phyloP scores from a whole-genome alignment of 2,797 vertebrate species.

The Ptychobarbus kaznakovi region DNA sequence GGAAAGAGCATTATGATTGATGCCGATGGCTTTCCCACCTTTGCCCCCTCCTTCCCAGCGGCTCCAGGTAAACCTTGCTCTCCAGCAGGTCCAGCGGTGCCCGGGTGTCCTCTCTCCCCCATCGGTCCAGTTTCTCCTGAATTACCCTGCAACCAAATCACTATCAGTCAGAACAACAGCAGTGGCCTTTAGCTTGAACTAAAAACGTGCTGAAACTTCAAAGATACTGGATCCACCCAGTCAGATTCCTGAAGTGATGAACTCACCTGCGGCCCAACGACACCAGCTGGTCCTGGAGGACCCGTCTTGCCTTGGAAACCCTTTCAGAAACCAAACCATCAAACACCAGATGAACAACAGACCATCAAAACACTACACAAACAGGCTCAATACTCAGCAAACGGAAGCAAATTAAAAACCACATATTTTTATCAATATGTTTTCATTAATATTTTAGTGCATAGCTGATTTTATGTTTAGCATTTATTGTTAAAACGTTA shows the following conservation, averaged over 20 bases:
- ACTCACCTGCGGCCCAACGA: slow-evolving; percentile 97
- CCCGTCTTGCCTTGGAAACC: slow-evolving; percentile 99
- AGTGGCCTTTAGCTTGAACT: not conserved
- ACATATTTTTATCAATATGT: not conserved
- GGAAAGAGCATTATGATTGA: not conserved
- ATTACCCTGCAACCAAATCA: slow-evolving; percentile 82
- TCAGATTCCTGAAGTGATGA: not conserved
- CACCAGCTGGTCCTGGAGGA: slow-evolving; percentile 91
- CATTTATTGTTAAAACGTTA: not conserved
- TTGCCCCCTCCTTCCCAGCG: slow-evolving; percentile 94
- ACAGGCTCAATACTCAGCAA: not conserved
- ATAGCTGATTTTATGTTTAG: not conserved
- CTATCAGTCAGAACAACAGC: slow-evolving; percentile 2
- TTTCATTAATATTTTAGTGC: not conserved
- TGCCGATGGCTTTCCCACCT: slow-evolving; percentile 75
- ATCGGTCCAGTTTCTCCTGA: slow-evolving; percentile 92
- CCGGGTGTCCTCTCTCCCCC: slow-evolving; percentile 94
- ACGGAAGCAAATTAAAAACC: not conserved
- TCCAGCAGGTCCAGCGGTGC: slow-evolving; percentile 90
- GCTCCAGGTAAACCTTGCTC: slow-evolving; percentile 94
- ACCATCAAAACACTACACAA: not conserved
- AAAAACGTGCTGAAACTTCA: not conserved
- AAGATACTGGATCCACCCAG: not conserved
- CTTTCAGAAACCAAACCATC: slow-evolving; percentile 68
- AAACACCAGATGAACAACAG: not conserved